phyloP scores from a whole-genome alignment of 1,140 invertebrate genomes.

The Trialeurodes vaporariorum region DNA sequence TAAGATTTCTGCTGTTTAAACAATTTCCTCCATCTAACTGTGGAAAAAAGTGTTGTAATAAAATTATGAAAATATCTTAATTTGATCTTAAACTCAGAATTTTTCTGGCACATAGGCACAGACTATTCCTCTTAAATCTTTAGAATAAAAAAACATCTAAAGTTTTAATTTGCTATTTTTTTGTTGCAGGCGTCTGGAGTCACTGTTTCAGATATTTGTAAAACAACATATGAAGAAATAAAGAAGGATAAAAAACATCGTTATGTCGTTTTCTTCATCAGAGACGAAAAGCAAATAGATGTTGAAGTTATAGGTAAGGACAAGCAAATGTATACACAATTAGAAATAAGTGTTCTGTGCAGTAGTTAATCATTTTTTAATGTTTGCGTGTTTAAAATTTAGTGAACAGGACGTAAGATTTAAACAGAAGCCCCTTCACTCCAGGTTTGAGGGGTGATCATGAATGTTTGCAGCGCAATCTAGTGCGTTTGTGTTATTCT shows the following conservation, averaged over 20 bases:
- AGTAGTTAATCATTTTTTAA: not conserved
- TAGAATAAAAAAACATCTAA: not conserved
- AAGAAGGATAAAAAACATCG: slow-evolving; percentile 96
- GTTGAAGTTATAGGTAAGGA: slow-evolving; percentile 67
- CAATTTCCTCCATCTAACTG: not conserved
- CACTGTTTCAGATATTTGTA: slow-evolving; percentile 86
- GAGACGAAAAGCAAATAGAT: slow-evolving; percentile 88
- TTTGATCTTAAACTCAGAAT: no score
- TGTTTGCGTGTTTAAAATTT: not conserved
- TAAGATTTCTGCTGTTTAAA: not conserved
- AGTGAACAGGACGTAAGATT: not conserved
- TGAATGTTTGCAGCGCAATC: not conserved
- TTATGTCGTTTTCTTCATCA: slow-evolving; percentile 90
- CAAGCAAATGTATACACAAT: not conserved
- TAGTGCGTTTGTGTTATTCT: not conserved
- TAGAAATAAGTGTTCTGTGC: no score
- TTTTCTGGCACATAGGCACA: no score
- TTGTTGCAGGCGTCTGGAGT: slow-evolving; percentile 81
- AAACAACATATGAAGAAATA: slow-evolving; percentile 90
- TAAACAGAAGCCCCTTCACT: not conserved
- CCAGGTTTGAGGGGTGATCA: not conserved
- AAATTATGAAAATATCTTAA: no score
- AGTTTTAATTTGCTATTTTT: slow-evolving; percentile 17
- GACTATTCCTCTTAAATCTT: not conserved
- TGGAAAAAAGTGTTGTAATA: no score